A percentile compares a stretch with the other conserved stretches of the same genome.
These are phyloP conservation scores for Montipora capricornis DNA, from an alignment of 64 coral and sea anemone genomes.

Conservation along the genomic window DNA sequence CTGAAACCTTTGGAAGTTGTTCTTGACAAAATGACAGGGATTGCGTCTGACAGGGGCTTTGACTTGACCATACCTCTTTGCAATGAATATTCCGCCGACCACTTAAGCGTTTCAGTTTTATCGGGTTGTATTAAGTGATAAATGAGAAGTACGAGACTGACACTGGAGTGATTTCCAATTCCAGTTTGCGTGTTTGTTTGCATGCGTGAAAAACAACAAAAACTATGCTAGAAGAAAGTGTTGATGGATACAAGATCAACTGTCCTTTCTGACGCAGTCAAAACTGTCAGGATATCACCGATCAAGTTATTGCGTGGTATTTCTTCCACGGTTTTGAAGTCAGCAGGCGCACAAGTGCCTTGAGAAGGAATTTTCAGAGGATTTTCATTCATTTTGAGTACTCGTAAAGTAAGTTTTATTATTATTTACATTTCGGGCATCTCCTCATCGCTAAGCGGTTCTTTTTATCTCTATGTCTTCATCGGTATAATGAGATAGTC, in stretches of 20 bases:
- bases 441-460: neutral
- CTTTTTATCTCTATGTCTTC: constrained; percentile 23
- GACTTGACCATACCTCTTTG: neutral
- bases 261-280: constrained; percentile 10
- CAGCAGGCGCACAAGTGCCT: neutral
- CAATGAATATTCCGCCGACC: too few species aligned
- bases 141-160: neutral
- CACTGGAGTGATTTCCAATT: neutral
- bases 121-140: neutral
- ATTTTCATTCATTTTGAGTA: neutral
- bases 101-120: neutral
- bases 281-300: neutral
- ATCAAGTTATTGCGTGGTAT: constrained; percentile 17
- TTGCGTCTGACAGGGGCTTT: neutral
- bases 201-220: neutral
- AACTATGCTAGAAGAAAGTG: neutral
- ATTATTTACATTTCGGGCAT: neutral
- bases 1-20: neutral
- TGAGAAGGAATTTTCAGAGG: neutral
- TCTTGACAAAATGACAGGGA: neutral
- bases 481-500: constrained; percentile 15
- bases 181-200: constrained; percentile 13
- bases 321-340: neutral
- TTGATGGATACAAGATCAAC: constrained; percentile 1
- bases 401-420: constrained; percentile 27